phyloP scores from a whole-genome alignment of 37 sponge, comb jelly and placozoan genomes.

The Axinella damicornis region DNA sequence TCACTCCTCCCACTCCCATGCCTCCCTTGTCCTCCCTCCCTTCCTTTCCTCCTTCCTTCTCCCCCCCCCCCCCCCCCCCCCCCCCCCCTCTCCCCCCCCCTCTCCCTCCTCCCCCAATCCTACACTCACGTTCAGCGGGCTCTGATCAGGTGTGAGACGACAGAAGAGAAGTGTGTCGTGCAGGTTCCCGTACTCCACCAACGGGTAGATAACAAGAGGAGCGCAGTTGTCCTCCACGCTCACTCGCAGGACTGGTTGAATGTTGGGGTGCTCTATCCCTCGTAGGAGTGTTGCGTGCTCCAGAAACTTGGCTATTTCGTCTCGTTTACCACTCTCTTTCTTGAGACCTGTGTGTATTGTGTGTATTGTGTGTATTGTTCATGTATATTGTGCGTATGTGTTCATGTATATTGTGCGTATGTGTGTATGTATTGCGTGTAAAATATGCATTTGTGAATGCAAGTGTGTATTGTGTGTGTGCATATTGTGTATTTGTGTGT shows the following conservation, averaged over 20 bases:
- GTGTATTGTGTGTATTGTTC: background rate
- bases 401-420: background rate
- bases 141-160: slow-evolving; percentile 30
- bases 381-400: background rate
- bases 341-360: slow-evolving; percentile 7
- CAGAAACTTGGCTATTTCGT: slow-evolving; percentile 71
- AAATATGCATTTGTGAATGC: background rate
- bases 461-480: background rate
- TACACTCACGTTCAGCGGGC: slow-evolving; percentile 49
- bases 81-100: background rate
- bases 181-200: slow-evolving; percentile 65
- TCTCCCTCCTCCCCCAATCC: background rate
- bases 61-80: no score
- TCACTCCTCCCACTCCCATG: no score
- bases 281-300: slow-evolving; percentile 61
- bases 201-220: slow-evolving; percentile 76
- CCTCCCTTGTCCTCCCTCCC: no score
- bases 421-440: background rate
- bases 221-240: slow-evolving; percentile 75
- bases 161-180: slow-evolving; percentile 58
- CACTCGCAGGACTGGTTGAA: slow-evolving; percentile 54
- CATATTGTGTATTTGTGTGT: background rate
- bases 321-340: slow-evolving; percentile 36
- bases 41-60: no score
- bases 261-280: slow-evolving; percentile 66